Evolutionary conservation across 1,140 invertebrate genomes (phyloP).

Genomic region (Sarcophaga peregrina): DNA sequence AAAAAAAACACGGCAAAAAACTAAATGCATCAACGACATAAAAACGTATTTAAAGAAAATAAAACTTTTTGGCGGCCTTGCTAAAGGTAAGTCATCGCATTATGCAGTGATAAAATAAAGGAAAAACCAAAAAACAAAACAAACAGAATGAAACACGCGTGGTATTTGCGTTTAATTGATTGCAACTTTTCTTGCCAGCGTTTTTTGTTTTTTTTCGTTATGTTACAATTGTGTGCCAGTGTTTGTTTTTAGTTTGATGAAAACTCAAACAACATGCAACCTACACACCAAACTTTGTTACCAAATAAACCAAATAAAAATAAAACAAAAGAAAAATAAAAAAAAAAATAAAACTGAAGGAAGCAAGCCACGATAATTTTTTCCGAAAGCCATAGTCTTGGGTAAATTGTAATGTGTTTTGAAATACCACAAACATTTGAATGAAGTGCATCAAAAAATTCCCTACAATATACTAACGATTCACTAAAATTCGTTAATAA

Average conservation of each 20-base stretch:
- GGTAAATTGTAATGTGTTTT: background rate
- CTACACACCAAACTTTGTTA: background rate
- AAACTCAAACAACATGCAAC: constrained; percentile 28
- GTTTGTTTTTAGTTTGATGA: constrained; percentile 10
- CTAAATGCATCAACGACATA: background rate
- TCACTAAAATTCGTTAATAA: background rate
- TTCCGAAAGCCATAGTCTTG: background rate
- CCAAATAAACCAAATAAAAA: too few species aligned
- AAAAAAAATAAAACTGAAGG: background rate
- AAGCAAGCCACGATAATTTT: background rate
- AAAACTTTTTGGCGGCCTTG: constrained; percentile 28
- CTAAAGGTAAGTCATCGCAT: constrained; percentile 34
- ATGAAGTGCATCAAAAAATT: background rate
- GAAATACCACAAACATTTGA: background rate
- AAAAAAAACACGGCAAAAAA: background rate
- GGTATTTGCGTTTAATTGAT: constrained; percentile 40
- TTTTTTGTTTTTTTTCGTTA: background rate
- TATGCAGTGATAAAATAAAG: constrained; percentile 32
- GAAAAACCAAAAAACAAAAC: too few species aligned
- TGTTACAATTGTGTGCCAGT: too few species aligned
- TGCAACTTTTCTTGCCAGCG: constrained; percentile 23
- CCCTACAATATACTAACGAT: background rate
- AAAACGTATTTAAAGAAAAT: constrained; percentile 26
- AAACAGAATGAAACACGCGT: constrained; percentile 29
- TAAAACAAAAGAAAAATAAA: constrained; percentile 12